Base-by-base conservation (phyloP, 1,140 invertebrate species). In the Neocloeon triangulifer region DNA sequence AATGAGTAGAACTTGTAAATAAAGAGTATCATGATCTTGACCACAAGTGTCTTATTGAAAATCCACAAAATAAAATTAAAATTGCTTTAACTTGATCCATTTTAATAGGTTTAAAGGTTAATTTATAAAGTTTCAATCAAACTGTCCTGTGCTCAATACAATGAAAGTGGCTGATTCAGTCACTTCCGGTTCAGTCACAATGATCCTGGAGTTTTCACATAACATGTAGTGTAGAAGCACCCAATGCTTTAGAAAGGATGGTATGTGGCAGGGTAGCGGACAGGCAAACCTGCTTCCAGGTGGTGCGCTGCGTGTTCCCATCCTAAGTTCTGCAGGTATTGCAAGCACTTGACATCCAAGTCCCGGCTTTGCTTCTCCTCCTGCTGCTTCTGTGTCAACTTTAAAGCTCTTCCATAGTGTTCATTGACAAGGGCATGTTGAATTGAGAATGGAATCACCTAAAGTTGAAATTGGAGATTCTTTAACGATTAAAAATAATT, bases 341-440 rank as follows among this genome's bases (percentile, higher is more conserved):
- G 66, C 17, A 68, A 59, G 20, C 73, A 53, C 38, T 72, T 71
- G 35, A 73, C 67, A 19, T 85, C 78, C 10, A 73, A 49, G 30
- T 86, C 80, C 35, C 62, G 65, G 10, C 58, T 56, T 5, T 68
- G 59, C 42, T 78, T 73, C 22, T 91, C 82, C 41, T 92, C 86
- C 25, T 68, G 61, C 37, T 75, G 61, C 47, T 78, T 79, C 15
- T 58, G 45, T 7, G 88, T 49, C 31, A 76, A 59, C 50, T 82
- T 84, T 25, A 82, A 47, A 30, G 78, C 69, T 32, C 75, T 66
- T 0, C 81, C 85, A 53, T 75, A 79, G 31, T 86, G 76, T 39
- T 65, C 58, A 41, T 76, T 56, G 5, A 71, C 62, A 41, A 72
- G 64, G 10, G 76, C 70, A 49, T 92, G 78, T 69, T 77, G 82